Conservation (phyloP, 2,797 vertebrate genomes). For the Chiroxiphia lanceolata region DNA sequence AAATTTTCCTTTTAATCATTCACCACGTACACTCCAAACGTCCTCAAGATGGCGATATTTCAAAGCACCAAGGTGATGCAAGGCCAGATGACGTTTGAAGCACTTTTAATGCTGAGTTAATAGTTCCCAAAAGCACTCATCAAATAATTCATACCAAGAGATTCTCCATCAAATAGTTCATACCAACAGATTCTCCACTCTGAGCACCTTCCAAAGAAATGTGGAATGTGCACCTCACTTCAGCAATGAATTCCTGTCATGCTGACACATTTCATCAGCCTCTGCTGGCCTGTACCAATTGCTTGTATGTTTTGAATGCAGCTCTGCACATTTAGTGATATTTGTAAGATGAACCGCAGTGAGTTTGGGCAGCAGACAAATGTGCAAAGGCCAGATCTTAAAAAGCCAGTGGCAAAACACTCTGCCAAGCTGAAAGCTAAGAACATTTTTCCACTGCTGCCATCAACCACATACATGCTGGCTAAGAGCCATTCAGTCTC, state of each 20-base stretch:
- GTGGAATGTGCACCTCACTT: background rate
- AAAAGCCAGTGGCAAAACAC: constrained; percentile 3
- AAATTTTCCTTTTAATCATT: background rate
- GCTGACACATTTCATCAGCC: background rate
- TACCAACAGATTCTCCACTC: background rate
- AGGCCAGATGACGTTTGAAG: background rate
- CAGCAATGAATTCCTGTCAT: background rate
- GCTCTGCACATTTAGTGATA: background rate
- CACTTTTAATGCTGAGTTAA: background rate
- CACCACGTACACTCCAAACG: background rate
- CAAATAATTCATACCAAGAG: background rate
- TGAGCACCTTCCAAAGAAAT: background rate
- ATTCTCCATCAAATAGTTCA: background rate
- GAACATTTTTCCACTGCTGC: constrained; percentile 34
- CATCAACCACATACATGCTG: constrained; percentile 17
- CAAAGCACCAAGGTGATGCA: background rate
- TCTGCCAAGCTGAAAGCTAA: constrained; percentile 32
- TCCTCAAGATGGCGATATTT: constrained; percentile 55
- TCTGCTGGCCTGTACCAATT: background rate
- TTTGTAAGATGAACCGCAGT: background rate
- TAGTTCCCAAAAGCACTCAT: background rate
- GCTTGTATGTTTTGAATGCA: background rate
- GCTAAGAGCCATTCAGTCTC: constrained; percentile 27
- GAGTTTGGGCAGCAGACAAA: background rate
- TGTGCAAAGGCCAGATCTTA: background rate